phyloP scores from a whole-genome alignment of 2,888 invertebrate genomes.

The Stramonita haemastoma region DNA sequence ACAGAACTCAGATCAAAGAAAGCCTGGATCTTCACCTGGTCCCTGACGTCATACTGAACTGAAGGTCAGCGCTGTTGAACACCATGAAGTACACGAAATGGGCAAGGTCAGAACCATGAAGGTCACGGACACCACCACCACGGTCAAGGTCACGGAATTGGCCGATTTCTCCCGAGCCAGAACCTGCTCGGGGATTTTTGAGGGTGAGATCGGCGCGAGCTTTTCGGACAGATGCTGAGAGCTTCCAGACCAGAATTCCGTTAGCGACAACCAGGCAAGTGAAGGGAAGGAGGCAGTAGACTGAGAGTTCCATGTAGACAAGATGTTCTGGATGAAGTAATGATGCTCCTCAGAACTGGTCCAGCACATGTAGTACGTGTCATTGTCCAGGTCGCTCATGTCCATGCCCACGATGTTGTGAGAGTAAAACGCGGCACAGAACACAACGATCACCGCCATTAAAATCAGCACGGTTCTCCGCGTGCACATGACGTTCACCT shows the following conservation, averaged over 20 bases:
- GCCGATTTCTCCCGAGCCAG: background rate
- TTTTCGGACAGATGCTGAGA: background rate
- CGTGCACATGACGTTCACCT: background rate
- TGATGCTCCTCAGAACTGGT: background rate
- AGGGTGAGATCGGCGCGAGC: background rate
- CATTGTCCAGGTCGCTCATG: background rate
- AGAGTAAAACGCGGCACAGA: background rate
- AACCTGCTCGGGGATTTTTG: background rate
- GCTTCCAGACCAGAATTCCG: background rate
- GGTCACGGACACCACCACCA: conserved; percentile 1
- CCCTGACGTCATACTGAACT: background rate
- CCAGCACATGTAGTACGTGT: background rate
- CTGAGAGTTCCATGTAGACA: background rate
- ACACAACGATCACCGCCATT: background rate
- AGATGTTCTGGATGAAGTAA: background rate
- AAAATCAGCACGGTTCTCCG: background rate
- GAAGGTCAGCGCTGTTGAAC: background rate
- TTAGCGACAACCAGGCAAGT: background rate
- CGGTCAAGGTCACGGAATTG: conserved; percentile 16
- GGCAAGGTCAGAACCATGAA: background rate
- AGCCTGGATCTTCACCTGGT: background rate
- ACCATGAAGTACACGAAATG: background rate
- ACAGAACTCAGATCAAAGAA: background rate
- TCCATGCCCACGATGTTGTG: background rate
- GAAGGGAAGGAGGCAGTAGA: background rate